Conservation (phyloP, 1,140 invertebrate genomes). For the Drosophila pallidifrons region DNA sequence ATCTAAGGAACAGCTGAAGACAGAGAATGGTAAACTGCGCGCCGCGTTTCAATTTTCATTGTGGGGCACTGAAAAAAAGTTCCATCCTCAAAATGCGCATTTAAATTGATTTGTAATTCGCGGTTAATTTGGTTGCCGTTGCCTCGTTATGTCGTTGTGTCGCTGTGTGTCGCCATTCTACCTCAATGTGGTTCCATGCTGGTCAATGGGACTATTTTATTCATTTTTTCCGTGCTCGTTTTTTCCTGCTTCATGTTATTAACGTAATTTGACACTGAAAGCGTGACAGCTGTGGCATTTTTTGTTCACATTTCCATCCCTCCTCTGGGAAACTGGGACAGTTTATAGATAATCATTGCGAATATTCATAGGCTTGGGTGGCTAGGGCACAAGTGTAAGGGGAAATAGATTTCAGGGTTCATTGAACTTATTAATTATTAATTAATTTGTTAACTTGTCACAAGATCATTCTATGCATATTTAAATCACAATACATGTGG, state of each 20-base stretch:
- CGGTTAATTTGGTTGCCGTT: constrained; percentile 61
- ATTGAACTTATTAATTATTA: constrained; percentile 31
- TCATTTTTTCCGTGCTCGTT: constrained; percentile 49
- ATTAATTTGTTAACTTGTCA: constrained; percentile 41
- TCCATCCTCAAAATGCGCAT: constrained; percentile 47
- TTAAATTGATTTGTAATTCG: constrained; percentile 81
- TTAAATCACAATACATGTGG: constrained; percentile 20
- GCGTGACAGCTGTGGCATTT: constrained; percentile 58
- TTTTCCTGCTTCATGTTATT: constrained; percentile 48
- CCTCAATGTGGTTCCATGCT: constrained; percentile 5
- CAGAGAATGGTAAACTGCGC: constrained; percentile 18
- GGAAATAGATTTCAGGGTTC: not conserved
- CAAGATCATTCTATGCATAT: constrained; percentile 21
- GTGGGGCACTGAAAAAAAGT: constrained; percentile 47
- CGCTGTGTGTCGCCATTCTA: too few species aligned
- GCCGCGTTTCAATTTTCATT: constrained; percentile 50
- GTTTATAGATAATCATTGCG: constrained; percentile 26
- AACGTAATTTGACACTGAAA: constrained; percentile 72
- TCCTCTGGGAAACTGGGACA: constrained; percentile 3
- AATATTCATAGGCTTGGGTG: not conserved
- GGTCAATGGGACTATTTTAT: constrained; percentile 58
- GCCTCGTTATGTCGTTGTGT: not conserved
- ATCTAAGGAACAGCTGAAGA: constrained; percentile 43
- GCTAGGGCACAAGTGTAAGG: not conserved
- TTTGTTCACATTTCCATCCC: constrained; percentile 1